Percentiles rank a stretch among this genome's conserved stretches.
Conservation (phyloP, 2,797 vertebrate genomes). For the Micromesistius poutassou region DNA sequence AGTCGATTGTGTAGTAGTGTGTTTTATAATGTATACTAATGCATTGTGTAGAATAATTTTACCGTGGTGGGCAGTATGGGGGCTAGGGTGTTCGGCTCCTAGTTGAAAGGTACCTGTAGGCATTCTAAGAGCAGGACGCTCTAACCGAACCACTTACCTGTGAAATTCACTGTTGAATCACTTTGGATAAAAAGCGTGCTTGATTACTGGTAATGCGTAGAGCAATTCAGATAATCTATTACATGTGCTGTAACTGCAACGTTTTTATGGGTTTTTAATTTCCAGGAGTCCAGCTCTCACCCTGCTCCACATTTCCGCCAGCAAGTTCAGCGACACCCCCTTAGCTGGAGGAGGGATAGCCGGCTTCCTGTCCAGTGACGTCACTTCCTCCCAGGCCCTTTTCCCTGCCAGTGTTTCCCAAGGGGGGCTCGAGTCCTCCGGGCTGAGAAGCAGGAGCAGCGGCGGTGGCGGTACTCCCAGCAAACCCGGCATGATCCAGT, state of each 20-base stretch:
- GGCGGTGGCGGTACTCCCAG: slow-evolving; percentile 36
- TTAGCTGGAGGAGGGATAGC: slow-evolving; percentile 78
- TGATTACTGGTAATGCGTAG: background rate
- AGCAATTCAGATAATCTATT: background rate
- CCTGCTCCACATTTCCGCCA: slow-evolving; percentile 82
- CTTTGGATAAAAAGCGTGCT: too few species aligned
- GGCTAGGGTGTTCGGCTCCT: background rate
- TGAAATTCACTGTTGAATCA: background rate
- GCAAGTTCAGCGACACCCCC: slow-evolving; percentile 79
- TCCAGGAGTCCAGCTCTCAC: slow-evolving; percentile 86
- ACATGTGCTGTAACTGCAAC: background rate
- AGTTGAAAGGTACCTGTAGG: background rate
- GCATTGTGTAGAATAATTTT: too few species aligned
- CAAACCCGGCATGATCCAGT: slow-evolving; percentile 75
- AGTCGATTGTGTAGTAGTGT: background rate
- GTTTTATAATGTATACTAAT: slow-evolving; percentile 7
- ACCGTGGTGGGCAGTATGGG: background rate
- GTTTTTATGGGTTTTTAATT: slow-evolving; percentile 1
- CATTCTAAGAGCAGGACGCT: background rate
- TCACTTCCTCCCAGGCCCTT: slow-evolving; percentile 55
- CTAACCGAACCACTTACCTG: too few species aligned
- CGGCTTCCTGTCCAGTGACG: slow-evolving; percentile 78
- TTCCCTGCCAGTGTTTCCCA: slow-evolving; percentile 19
- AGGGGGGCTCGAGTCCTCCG: slow-evolving; percentile 14
- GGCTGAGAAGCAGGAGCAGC: slow-evolving; percentile 26